Conservation (phyloP, 2,113 vertebrate species). For the Pteruthius melanotis region DNA sequence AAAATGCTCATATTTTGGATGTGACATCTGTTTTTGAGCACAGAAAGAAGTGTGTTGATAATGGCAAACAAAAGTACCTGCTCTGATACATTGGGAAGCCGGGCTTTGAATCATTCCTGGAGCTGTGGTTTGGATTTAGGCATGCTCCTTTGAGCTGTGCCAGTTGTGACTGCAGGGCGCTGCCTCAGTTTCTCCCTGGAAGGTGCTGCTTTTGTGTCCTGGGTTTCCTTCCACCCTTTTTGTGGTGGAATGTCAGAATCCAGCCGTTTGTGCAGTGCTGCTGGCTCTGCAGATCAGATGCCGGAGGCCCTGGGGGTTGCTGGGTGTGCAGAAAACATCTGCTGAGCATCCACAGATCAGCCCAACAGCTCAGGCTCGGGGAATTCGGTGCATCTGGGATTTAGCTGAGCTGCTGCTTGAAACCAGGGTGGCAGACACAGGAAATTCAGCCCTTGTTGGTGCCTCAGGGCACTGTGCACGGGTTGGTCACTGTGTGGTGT, state of each 20-base stretch:
- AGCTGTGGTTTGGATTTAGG: neutral
- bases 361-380: neutral
- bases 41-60: neutral
- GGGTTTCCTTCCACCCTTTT: neutral
- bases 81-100: neutral
- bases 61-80: neutral
- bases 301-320: neutral
- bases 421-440: neutral
- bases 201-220: neutral
- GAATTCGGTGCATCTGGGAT: neutral
- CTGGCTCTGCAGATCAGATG: neutral
- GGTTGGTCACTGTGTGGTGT: neutral
- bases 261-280: neutral
- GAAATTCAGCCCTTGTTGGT: neutral
- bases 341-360: neutral
- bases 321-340: neutral
- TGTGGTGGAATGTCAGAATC: neutral
- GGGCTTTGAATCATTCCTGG: neutral
- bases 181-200: neutral
- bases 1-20: neutral
- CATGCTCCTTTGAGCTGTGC: neutral
- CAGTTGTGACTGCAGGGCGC: neutral
- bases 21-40: neutral
- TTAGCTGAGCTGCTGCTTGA: neutral
- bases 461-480: neutral